phyloP scores from a whole-genome alignment of 2,797 vertebrate genomes.

The Falco berigora region DNA sequence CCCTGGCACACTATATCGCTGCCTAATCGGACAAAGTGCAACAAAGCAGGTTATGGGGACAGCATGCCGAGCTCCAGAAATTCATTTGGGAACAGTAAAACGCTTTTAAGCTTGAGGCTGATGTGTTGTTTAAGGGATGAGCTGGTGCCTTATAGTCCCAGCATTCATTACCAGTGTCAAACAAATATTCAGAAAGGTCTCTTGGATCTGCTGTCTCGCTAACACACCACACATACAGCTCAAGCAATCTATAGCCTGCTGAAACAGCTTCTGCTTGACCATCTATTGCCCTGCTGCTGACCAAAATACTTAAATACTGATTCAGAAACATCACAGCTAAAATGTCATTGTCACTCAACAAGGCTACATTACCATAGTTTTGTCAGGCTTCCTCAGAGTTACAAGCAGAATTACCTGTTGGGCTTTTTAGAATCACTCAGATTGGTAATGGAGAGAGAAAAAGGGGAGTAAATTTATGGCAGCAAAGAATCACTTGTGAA shows the following conservation, averaged over 20 bases:
- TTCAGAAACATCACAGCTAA: background rate
- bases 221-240: background rate
- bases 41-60: background rate
- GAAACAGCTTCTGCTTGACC: background rate
- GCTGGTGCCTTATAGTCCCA: background rate
- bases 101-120: background rate
- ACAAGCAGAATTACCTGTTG: background rate
- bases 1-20: background rate
- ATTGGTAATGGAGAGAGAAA: background rate
- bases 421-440: background rate
- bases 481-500: background rate
- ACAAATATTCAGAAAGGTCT: background rate
- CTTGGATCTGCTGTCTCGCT: background rate
- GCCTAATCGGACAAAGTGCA: background rate
- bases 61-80: background rate
- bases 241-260: background rate
- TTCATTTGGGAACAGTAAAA: background rate
- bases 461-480: background rate
- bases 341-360: accelerated
- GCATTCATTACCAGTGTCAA: background rate
- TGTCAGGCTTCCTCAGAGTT: background rate
- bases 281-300: background rate
- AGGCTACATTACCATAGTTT: background rate
- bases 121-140: background rate
- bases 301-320: background rate